A percentile compares a stretch with the other conserved stretches of the same genome.
phyloP scores from a whole-genome alignment of 2,888 invertebrate genomes.

The Embidobia sp. region DNA sequence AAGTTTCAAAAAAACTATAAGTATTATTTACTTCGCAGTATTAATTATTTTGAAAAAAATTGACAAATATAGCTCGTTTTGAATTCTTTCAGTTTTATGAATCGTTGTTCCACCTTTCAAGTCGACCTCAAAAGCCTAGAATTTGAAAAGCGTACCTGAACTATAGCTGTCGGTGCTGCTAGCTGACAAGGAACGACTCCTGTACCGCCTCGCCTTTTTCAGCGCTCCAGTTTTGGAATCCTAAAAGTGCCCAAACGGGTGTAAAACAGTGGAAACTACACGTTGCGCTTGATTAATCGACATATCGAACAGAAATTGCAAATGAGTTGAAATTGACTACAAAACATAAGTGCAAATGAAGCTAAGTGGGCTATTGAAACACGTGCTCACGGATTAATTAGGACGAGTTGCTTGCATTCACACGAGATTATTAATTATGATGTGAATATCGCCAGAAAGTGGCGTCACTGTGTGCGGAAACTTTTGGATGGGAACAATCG shows the following conservation, averaged over 20 bases:
- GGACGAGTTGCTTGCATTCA: conserved; percentile 59
- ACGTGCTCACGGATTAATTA: conserved; percentile 71
- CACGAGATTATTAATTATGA: conserved; percentile 21
- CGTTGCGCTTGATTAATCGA: not conserved
- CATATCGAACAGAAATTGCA: conserved; percentile 68
- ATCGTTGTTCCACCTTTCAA: too few relatives aligned
- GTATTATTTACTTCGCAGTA: too few relatives aligned
- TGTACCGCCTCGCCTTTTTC: conserved; percentile 93
- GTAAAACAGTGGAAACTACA: too few relatives aligned
- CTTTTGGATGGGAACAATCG: conserved; percentile 29
- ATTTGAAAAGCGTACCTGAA: conserved; percentile 87
- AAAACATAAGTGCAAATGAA: conserved; percentile 77
- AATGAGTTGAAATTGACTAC: conserved; percentile 74
- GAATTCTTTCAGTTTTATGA: too few relatives aligned
- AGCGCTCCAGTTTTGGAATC: conserved; percentile 88
- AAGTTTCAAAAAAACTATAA: too few relatives aligned
- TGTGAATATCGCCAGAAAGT: not conserved
- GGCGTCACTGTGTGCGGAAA: conserved; percentile 66
- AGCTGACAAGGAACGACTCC: conserved; percentile 95
- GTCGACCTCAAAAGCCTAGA: too few relatives aligned
- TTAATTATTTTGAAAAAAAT: too few relatives aligned
- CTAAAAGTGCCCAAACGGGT: conserved; percentile 80
- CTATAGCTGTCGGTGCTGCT: conserved; percentile 98
- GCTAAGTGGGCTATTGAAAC: conserved; percentile 69
- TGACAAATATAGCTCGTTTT: too few relatives aligned